Conservation (phyloP, 2,797 vertebrate species). For the Coccyzus lansbergi region DNA sequence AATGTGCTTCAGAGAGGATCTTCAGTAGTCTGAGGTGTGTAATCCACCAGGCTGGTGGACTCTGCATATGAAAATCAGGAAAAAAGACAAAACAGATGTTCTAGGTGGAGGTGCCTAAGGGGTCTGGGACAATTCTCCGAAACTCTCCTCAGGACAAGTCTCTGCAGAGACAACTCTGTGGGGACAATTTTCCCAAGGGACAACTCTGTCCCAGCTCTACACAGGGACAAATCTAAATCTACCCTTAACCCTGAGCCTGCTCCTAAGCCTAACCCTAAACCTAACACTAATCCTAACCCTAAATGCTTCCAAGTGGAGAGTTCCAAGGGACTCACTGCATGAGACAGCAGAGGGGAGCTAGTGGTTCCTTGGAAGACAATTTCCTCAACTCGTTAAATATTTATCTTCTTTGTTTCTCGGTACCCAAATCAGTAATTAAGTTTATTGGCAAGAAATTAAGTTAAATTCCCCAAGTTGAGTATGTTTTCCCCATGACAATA, state of each 20-base stretch:
- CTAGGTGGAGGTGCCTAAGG: neutral
- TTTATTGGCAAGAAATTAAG: slow-evolving; percentile 2
- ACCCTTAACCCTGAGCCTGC: too few relatives aligned
- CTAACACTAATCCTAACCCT: too few relatives aligned
- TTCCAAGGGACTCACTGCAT: accelerated
- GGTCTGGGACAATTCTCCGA: too few relatives aligned
- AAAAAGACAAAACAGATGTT: neutral
- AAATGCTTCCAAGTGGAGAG: too few relatives aligned
- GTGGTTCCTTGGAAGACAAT: neutral
- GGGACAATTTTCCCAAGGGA: too few relatives aligned
- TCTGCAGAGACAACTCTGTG: too few relatives aligned
- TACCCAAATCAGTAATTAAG: neutral
- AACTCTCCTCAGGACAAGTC: too few relatives aligned
- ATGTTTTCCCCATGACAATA: neutral
- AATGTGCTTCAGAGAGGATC: accelerated
- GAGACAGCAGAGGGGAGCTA: neutral
- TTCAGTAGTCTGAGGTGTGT: neutral
- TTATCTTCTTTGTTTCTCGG: neutral
- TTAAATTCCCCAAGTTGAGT: neutral
- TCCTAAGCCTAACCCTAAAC: too few relatives aligned
- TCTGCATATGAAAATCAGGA: neutral
- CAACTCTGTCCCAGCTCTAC: too few relatives aligned
- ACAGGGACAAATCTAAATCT: too few relatives aligned
- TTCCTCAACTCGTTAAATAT: neutral
- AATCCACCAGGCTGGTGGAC: neutral